A percentile compares a stretch with the other conserved stretches of the same genome.
Conservation (phyloP, 2,113 vertebrate genomes). For the Brachypteracias leptosomus region DNA sequence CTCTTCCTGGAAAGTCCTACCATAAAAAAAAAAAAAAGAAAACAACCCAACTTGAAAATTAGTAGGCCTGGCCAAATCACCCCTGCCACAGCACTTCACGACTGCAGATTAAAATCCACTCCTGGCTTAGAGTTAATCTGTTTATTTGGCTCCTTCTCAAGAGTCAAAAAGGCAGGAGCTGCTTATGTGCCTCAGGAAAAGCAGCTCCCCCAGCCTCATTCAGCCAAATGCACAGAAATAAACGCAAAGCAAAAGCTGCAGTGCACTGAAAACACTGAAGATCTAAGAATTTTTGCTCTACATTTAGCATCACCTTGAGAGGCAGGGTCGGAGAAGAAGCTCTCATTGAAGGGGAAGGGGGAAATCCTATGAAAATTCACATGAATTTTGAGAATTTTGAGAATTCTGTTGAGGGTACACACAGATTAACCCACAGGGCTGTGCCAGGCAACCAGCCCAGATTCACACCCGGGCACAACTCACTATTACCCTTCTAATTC, state of each 20-base stretch:
- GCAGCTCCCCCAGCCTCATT: neutral
- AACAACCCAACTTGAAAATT: neutral
- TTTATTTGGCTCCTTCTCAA: conserved; percentile 38
- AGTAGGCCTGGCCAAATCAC: neutral
- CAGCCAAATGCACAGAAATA: neutral
- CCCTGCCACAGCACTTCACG: neutral
- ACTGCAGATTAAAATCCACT: neutral
- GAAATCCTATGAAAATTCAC: neutral
- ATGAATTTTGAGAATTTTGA: too few relatives aligned
- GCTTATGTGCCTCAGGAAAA: neutral
- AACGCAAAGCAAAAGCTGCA: neutral
- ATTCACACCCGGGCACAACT: neutral
- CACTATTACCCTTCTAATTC: neutral
- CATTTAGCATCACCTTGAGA: neutral
- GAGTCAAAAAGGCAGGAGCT: conserved; percentile 30
- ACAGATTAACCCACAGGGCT: neutral
- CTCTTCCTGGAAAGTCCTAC: neutral
- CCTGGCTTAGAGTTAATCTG: neutral
- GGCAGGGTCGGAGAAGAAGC: fast-evolving
- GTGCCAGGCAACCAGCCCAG: neutral
- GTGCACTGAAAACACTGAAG: neutral
- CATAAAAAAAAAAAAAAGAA: neutral
- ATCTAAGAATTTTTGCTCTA: neutral
- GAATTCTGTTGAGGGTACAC: neutral
- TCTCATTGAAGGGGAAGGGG: neutral